Evolutionary conservation across 1,140 invertebrate species (phyloP).

Genomic region (Drosophila guanche): DNA sequence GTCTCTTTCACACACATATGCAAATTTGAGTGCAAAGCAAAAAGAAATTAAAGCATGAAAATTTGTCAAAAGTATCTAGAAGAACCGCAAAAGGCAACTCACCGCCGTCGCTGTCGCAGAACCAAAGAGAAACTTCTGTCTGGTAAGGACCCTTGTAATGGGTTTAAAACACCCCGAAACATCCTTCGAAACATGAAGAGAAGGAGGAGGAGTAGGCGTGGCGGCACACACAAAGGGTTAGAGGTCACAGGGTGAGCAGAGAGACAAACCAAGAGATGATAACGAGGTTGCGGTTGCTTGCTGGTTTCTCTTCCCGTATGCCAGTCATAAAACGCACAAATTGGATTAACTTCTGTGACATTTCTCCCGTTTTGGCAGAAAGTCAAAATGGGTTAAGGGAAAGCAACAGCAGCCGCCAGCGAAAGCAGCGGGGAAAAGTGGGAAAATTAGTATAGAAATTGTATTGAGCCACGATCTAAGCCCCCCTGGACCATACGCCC

Average conservation of each 20-base stretch:
- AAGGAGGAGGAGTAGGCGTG: constrained; percentile 46
- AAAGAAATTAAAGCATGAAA: constrained; percentile 19
- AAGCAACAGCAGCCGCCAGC: constrained; percentile 13
- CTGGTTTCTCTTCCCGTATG: constrained; percentile 47
- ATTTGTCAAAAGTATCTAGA: constrained; percentile 8
- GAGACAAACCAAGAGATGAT: constrained; percentile 50
- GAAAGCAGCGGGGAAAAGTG: constrained; percentile 47
- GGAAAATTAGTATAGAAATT: constrained; percentile 51
- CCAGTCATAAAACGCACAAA: constrained; percentile 68
- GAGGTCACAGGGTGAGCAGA: constrained; percentile 22
- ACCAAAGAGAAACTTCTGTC: constrained; percentile 31
- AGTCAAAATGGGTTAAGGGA: constrained; percentile 42
- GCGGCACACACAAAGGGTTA: constrained; percentile 53
- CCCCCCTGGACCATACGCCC: constrained; percentile 24
- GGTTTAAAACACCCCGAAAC: constrained; percentile 74
- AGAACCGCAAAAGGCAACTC: constrained; percentile 50
- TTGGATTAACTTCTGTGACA: constrained; percentile 80
- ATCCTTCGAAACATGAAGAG: constrained; percentile 19
- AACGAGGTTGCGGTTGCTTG: constrained; percentile 54
- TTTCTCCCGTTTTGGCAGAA: constrained; percentile 33
- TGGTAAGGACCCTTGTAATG: constrained; percentile 63
- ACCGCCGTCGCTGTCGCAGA: constrained; percentile 4
- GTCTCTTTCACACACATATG: constrained; percentile 48
- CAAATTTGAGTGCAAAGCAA: constrained; percentile 58
- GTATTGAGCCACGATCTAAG: constrained; percentile 45